These are phyloP conservation scores for Ophonus ardosiacus DNA, from an alignment of 2,888 invertebrate genomes.

Conservation along the genomic window DNA sequence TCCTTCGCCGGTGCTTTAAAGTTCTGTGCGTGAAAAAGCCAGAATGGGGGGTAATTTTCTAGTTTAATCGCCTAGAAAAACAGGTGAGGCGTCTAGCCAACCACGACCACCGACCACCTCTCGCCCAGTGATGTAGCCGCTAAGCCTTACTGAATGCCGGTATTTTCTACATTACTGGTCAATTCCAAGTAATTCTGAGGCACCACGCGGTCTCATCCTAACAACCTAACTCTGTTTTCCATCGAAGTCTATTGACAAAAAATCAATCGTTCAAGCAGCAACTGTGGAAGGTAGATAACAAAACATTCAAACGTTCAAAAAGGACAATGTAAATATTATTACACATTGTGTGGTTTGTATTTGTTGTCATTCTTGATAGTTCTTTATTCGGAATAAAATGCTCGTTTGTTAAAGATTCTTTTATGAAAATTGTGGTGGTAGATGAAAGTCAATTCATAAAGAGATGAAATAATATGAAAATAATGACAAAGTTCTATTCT, in stretches of 20 bases:
- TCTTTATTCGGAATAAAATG: no score
- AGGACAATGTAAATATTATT: background rate
- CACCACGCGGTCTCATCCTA: conserved; percentile 61
- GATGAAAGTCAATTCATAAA: no score
- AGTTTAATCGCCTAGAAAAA: conserved; percentile 67
- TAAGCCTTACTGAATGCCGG: conserved; percentile 62
- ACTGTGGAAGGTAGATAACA: background rate
- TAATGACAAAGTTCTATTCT: no score
- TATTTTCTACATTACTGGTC: conserved; percentile 65
- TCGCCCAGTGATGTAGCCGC: conserved; percentile 57
- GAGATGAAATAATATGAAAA: no score
- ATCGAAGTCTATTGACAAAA: conserved; percentile 51
- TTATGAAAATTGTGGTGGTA: no score
- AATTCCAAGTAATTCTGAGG: conserved; percentile 59
- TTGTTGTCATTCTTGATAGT: background rate
- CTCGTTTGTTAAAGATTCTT: no score
- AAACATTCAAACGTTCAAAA: background rate
- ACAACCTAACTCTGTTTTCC: conserved; percentile 29
- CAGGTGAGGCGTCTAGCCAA: conserved; percentile 62
- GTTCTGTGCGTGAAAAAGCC: conserved; percentile 57
- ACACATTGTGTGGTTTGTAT: background rate
- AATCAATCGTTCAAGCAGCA: conserved; percentile 54
- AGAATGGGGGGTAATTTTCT: conserved; percentile 67
- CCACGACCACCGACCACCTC: conserved; percentile 12
- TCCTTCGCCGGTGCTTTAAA: conserved; percentile 45